These are phyloP conservation scores for Phasia obesa DNA, from an alignment of 2,888 invertebrate species.

Conservation along the genomic window DNA sequence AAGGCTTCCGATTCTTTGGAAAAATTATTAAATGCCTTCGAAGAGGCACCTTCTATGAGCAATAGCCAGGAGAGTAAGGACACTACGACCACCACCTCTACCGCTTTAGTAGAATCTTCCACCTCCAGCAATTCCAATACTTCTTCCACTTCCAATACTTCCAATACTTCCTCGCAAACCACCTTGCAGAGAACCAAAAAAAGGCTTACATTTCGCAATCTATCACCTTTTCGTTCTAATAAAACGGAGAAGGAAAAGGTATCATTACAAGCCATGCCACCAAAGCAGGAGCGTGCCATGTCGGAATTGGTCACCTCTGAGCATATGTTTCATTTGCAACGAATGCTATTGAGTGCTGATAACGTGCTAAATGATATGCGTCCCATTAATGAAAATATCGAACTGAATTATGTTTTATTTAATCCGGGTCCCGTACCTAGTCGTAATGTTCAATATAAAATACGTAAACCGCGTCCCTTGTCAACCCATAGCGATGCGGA, in stretches of 20 bases:
- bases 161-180: constrained; percentile 74
- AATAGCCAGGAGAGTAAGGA: constrained; percentile 80
- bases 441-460: constrained; percentile 81
- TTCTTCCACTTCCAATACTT: constrained; percentile 73
- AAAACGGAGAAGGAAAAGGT: constrained; percentile 64
- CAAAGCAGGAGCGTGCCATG: constrained; percentile 74
- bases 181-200: constrained; percentile 76
- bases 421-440: constrained; percentile 82
- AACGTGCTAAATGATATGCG: constrained; percentile 77
- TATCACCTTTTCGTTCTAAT: constrained; percentile 79
- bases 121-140: constrained; percentile 77
- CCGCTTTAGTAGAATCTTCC: constrained; percentile 79
- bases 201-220: constrained; percentile 79
- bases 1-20: constrained; percentile 73
- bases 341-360: constrained; percentile 74
- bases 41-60: constrained; percentile 76
- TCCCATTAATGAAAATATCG: constrained; percentile 81
- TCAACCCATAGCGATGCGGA: constrained; percentile 85
- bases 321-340: constrained; percentile 78
- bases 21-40: constrained; percentile 73
- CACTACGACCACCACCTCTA: constrained; percentile 75
- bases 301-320: constrained; percentile 77
- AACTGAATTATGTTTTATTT: constrained; percentile 82
- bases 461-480: constrained; percentile 80
- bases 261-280: constrained; percentile 40